A percentile compares a stretch with the other conserved stretches of the same genome.
phyloP scores from a whole-genome alignment of 2,113 vertebrate species.

The Anoura caudifer region DNA sequence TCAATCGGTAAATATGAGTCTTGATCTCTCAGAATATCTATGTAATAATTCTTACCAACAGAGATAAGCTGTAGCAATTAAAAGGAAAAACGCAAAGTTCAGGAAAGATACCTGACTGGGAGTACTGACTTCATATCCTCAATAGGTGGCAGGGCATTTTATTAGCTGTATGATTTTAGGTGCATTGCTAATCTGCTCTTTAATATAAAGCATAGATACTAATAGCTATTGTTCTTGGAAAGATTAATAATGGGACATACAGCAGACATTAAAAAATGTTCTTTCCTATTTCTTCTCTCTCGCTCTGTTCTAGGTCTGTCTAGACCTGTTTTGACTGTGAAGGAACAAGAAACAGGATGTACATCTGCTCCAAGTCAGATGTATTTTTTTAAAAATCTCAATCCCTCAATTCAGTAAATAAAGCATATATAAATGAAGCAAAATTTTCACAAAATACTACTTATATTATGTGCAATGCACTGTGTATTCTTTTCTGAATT shows the following conservation, averaged over 20 bases:
- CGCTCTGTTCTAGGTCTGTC: background rate
- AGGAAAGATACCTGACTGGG: background rate
- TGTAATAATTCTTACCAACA: background rate
- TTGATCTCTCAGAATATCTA: background rate
- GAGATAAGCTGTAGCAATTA: background rate
- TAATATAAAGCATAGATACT: background rate
- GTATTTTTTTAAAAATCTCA: background rate
- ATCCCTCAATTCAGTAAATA: background rate
- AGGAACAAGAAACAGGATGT: background rate
- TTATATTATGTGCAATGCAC: background rate
- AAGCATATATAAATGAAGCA: background rate
- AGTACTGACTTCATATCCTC: background rate
- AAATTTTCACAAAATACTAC: background rate
- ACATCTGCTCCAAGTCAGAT: background rate
- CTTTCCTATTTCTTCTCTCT: background rate
- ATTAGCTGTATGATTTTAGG: background rate
- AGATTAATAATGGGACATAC: background rate
- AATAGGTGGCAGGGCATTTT: background rate
- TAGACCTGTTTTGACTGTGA: background rate
- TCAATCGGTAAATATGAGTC: background rate
- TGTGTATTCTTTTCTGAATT: background rate
- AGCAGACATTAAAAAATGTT: background rate
- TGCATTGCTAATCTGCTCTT: background rate
- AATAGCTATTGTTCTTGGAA: background rate
- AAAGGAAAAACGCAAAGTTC: slow-evolving; percentile 21